Evolutionary conservation across 2,797 vertebrate genomes (phyloP).

Genomic region (Sebastes goodei): DNA sequence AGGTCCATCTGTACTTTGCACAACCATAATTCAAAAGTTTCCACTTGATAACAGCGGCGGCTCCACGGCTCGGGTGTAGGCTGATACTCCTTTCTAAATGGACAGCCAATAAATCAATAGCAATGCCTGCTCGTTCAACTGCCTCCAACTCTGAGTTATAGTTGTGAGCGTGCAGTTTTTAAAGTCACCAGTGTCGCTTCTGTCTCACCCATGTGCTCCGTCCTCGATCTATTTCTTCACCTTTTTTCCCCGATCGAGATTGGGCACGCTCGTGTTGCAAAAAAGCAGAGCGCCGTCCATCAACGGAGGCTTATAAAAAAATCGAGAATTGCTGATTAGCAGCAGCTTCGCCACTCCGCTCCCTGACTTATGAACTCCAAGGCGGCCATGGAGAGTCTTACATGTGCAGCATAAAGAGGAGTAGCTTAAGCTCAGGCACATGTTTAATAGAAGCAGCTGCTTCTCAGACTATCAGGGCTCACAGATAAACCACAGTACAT

Average conservation of each 20-base stretch:
- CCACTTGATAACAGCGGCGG: slow-evolving; percentile 24
- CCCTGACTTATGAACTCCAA: not conserved
- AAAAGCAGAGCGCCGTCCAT: not conserved
- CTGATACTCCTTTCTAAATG: slow-evolving; percentile 59
- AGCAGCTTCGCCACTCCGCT: not conserved
- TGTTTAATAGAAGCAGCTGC: slow-evolving; percentile 10
- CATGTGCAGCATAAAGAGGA: slow-evolving; percentile 6
- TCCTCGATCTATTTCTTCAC: not conserved
- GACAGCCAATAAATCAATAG: slow-evolving; percentile 66
- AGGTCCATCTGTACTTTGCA: slow-evolving; percentile 9
- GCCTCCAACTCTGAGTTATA: slow-evolving; percentile 52
- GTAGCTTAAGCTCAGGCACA: slow-evolving; percentile 3
- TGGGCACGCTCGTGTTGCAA: not conserved
- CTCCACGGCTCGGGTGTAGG: slow-evolving; percentile 44
- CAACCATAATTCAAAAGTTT: slow-evolving; percentile 39
- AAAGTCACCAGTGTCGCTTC: slow-evolving; percentile 25
- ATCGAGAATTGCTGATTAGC: not conserved
- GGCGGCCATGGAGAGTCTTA: not conserved
- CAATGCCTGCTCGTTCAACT: slow-evolving; percentile 28
- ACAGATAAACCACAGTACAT: not conserved
- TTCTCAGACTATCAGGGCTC: slow-evolving; percentile 2
- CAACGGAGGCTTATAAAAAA: not conserved
- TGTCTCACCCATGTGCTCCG: not conserved
- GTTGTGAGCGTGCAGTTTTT: slow-evolving; percentile 56
- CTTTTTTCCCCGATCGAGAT: not conserved